Conservation (phyloP, 1,140 invertebrate species). For the Drosophila saltans region DNA sequence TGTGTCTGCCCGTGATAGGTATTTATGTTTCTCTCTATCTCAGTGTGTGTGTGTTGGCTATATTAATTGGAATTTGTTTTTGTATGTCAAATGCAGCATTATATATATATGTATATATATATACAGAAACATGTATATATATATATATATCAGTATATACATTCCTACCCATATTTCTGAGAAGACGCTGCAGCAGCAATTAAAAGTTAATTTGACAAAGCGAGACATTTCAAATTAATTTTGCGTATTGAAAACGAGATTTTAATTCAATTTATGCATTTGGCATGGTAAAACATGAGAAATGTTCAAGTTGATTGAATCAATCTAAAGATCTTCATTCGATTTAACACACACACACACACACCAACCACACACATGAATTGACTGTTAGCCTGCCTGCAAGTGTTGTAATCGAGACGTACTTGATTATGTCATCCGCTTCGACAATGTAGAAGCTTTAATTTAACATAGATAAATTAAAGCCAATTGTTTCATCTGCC, state of each 20-base stretch:
- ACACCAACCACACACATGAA: slow-evolving; percentile 6
- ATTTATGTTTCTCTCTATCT: slow-evolving; percentile 22
- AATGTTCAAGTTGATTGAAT: slow-evolving; percentile 27
- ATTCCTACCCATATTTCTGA: slow-evolving; percentile 23
- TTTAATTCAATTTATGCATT: slow-evolving; percentile 76
- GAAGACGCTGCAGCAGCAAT: slow-evolving; percentile 64
- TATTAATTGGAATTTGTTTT: slow-evolving; percentile 81
- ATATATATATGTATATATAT: slow-evolving; percentile 19
- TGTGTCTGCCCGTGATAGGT: slow-evolving; percentile 49
- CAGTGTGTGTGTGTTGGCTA: slow-evolving; percentile 12
- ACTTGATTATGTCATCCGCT: background rate
- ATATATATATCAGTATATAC: slow-evolving; percentile 5
- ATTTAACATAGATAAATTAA: background rate
- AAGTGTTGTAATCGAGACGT: slow-evolving; percentile 48
- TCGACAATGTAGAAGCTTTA: slow-evolving; percentile 37
- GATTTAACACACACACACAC: slow-evolving; percentile 4
- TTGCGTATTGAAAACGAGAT: slow-evolving; percentile 53
- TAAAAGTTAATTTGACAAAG: slow-evolving; percentile 81
- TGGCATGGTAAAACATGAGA: slow-evolving; percentile 39
- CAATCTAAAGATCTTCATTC: slow-evolving; percentile 11
- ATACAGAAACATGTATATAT: background rate
- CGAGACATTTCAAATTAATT: slow-evolving; percentile 80
- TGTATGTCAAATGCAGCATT: slow-evolving; percentile 55
- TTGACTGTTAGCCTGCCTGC: background rate
- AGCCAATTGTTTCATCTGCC: too few relatives aligned